Percentiles rank a stretch among this genome's conserved stretches.
phyloP scores from a whole-genome alignment of 2,113 vertebrate genomes.

The Saimiri boliviensis region DNA sequence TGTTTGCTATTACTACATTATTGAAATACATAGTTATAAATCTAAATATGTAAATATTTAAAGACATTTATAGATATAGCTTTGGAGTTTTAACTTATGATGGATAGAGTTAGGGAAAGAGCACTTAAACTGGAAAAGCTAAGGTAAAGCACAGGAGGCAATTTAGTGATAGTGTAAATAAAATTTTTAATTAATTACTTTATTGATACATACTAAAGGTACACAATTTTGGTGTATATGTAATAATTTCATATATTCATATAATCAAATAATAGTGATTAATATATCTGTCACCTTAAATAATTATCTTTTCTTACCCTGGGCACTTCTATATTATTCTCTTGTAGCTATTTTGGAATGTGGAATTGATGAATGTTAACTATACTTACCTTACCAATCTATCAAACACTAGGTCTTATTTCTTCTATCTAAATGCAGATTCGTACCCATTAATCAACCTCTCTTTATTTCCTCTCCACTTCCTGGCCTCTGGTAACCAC shows the following conservation, averaged over 20 bases:
- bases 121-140: background rate
- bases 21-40: background rate
- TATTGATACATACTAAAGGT: no score
- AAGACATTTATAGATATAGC: background rate
- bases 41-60: background rate
- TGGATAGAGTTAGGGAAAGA: background rate
- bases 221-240: no score
- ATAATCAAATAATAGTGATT: no score
- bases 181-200: no score
- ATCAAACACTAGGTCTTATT: background rate
- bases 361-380: background rate
- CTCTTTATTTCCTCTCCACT: background rate
- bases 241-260: no score
- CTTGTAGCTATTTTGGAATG: no score
- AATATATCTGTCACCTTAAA: no score
- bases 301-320: no score
- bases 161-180: no score
- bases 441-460: background rate
- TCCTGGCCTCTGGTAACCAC: background rate
- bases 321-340: no score
- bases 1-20: background rate
- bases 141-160: background rate
- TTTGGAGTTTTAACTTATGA: background rate
- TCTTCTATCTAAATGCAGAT: background rate
- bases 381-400: background rate